phyloP scores from a whole-genome alignment of 2,888 invertebrate genomes.

The Dione juno region DNA sequence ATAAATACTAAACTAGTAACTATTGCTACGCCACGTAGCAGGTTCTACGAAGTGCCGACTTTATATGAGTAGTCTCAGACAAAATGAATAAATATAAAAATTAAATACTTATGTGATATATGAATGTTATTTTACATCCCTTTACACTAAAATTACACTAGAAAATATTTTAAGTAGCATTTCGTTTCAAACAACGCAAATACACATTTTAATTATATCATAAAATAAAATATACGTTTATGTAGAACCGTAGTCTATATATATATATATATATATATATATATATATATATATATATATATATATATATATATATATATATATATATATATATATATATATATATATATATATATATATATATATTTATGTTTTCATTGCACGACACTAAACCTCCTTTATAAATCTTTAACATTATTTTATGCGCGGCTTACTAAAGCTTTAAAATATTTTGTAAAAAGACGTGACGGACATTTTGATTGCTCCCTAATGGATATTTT shows the following conservation, averaged over 20 bases:
- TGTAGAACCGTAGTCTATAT: no score
- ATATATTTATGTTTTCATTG: constrained; percentile 4
- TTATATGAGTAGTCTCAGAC: not conserved
- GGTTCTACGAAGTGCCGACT: not conserved
- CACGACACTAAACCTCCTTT: constrained; percentile 2
- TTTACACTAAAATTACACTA: no score
- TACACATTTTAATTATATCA: no score
- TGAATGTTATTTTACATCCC: no score
- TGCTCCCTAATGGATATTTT: constrained; percentile 48
- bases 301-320: no score
- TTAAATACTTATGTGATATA: not conserved
- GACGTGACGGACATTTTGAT: constrained; percentile 54
- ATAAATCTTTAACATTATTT: constrained; percentile 38
- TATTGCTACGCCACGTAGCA: constrained; percentile 21
- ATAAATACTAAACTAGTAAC: not conserved
- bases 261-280: no score
- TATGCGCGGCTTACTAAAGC: constrained; percentile 33
- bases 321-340: no score
- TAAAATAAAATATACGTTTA: no score
- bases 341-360: not conserved
- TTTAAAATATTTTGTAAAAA: constrained; percentile 49
- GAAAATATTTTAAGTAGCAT: no score
- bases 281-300: no score
- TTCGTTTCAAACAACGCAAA: no score
- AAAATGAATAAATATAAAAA: not conserved